A percentile compares a stretch with the other conserved stretches of the same genome.
Evolutionary conservation across 2,113 vertebrate genomes (phyloP).

Genomic region (Austrofundulus limnaeus): DNA sequence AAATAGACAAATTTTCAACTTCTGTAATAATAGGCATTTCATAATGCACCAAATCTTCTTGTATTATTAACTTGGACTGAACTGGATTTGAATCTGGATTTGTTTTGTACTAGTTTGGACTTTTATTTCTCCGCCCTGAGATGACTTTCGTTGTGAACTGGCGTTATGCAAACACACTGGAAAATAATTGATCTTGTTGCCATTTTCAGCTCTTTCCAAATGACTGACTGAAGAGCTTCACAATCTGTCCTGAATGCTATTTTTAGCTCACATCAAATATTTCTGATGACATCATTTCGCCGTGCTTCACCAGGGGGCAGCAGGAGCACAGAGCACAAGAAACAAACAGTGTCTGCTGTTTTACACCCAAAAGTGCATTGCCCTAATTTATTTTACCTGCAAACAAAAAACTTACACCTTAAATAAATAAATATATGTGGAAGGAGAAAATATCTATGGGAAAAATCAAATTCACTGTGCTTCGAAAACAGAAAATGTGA

Average conservation of each 20-base stretch:
- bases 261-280: slow-evolving; percentile 51
- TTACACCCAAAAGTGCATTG: slow-evolving; percentile 19
- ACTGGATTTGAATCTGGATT: too few relatives aligned
- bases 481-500: background rate
- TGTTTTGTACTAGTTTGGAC: too few relatives aligned
- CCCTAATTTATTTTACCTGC: background rate
- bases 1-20: too few relatives aligned
- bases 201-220: slow-evolving; percentile 12
- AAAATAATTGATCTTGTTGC: background rate
- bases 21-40: too few relatives aligned
- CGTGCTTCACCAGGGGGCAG: slow-evolving; percentile 70
- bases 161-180: too few relatives aligned
- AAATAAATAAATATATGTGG: background rate
- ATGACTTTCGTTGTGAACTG: too few relatives aligned
- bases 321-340: slow-evolving; percentile 42
- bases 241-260: slow-evolving; percentile 47
- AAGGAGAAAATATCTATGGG: background rate
- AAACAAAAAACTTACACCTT: background rate
- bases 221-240: slow-evolving; percentile 24
- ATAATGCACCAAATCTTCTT: too few relatives aligned
- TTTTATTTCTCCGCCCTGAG: too few relatives aligned
- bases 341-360: slow-evolving; percentile 10
- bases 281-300: slow-evolving; percentile 48
- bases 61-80: too few relatives aligned
- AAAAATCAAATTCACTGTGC: background rate